phyloP scores from a whole-genome alignment of 2,888 invertebrate species.

The Oscheius sp. region DNA sequence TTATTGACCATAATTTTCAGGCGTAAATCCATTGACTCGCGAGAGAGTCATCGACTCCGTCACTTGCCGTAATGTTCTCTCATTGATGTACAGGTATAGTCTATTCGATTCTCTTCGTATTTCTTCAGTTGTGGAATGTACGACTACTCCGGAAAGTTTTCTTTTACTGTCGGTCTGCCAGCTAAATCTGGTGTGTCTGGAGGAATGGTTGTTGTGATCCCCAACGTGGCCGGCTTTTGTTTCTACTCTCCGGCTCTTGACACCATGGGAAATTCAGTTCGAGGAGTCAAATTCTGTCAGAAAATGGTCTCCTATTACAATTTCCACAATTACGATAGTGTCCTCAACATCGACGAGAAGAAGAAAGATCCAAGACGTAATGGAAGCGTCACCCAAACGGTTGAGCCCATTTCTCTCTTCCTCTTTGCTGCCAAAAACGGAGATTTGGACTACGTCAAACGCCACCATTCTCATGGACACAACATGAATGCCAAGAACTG shows the following conservation, averaged over 20 bases:
- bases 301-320: conserved; percentile 79
- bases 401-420: conserved; percentile 83
- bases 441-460: conserved; percentile 74
- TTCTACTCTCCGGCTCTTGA: conserved; percentile 94
- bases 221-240: conserved; percentile 94
- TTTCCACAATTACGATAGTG: conserved; percentile 90
- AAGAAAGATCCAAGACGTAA: conserved; percentile 88
- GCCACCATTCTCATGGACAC: conserved; percentile 79
- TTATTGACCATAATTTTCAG: conserved; percentile 39
- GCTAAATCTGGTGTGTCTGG: conserved; percentile 81
- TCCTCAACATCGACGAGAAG: conserved; percentile 84
- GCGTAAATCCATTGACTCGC: conserved; percentile 66
- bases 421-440: conserved; percentile 93
- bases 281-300: conserved; percentile 87
- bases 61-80: conserved; percentile 93
- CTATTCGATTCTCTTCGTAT: too few species aligned
- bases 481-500: conserved; percentile 92
- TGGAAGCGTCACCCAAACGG: conserved; percentile 73
- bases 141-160: conserved; percentile 74
- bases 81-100: conserved; percentile 98
- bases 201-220: conserved; percentile 89
- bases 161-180: conserved; percentile 80
- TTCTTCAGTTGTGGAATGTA: conserved; percentile 86
- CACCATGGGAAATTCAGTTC: conserved; percentile 85
- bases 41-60: conserved; percentile 73